These are phyloP conservation scores for Platichthys flesus DNA, from an alignment of 2,113 vertebrate genomes.

Conservation along the genomic window DNA sequence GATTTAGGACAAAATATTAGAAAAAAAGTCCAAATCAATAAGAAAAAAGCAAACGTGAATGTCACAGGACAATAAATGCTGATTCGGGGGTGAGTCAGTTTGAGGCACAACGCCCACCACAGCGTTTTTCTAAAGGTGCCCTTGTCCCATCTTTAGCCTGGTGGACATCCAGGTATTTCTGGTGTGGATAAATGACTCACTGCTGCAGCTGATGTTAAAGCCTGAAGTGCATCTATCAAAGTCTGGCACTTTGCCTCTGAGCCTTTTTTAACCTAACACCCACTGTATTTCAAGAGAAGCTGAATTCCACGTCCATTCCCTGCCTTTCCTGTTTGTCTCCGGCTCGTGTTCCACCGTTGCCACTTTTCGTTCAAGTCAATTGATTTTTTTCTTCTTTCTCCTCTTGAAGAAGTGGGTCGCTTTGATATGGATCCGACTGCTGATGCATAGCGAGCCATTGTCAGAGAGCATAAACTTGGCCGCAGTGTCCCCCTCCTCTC, in stretches of 20 bases:
- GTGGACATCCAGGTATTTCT: conserved; percentile 64
- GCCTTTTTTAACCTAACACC: conserved; percentile 59
- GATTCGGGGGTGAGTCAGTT: conserved; percentile 46
- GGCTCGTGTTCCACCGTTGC: conserved; percentile 32
- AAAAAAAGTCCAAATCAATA: conserved; percentile 23
- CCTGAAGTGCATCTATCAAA: conserved; percentile 70
- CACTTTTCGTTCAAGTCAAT: conserved; percentile 60
- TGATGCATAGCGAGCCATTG: conserved; percentile 56
- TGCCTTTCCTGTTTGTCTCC: conserved; percentile 23
- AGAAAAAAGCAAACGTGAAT: conserved; percentile 37
- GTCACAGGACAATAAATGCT: conserved; percentile 32
- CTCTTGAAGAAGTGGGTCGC: conserved; percentile 30
- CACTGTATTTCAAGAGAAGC: conserved; percentile 56
- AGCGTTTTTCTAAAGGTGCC: conserved; percentile 71
- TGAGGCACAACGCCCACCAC: conserved; percentile 32
- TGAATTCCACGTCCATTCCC: conserved; percentile 36
- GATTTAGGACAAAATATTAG: conserved; percentile 5
- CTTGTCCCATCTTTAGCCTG: conserved; percentile 64
- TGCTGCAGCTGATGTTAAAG: conserved; percentile 65
- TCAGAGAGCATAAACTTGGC: conserved; percentile 58
- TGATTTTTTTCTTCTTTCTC: conserved; percentile 13
- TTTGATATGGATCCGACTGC: conserved; percentile 62
- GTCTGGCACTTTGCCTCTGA: conserved; percentile 67
- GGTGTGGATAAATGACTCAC: conserved; percentile 67
- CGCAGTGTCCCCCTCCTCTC: conserved; percentile 31